phyloP scores from a whole-genome alignment of 2,113 vertebrate genomes.

The Ceratotherium simum region DNA sequence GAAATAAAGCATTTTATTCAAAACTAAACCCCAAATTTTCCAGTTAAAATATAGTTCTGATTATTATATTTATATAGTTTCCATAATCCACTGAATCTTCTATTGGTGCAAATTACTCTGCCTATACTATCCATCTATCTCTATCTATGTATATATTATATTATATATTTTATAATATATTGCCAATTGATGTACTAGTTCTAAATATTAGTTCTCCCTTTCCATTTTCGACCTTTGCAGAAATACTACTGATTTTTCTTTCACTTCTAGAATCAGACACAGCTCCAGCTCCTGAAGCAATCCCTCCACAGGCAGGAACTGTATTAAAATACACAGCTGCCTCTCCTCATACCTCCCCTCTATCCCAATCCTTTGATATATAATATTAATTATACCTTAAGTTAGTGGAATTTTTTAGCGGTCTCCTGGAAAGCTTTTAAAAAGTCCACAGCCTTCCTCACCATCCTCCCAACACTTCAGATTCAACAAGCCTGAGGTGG shows the following conservation, averaged over 20 bases:
- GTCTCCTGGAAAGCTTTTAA: background rate
- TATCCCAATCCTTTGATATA: background rate
- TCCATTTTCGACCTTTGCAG: background rate
- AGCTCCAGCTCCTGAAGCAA: background rate
- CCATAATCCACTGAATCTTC: background rate
- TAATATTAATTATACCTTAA: background rate
- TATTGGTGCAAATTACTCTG: background rate
- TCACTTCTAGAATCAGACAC: background rate
- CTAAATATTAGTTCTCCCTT: background rate
- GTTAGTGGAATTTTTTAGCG: background rate
- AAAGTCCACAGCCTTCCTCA: background rate
- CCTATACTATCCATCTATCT: background rate
- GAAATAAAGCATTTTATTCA: background rate
- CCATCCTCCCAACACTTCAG: background rate
- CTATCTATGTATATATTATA: background rate
- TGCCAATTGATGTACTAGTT: background rate
- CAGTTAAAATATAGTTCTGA: background rate
- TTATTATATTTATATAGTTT: background rate
- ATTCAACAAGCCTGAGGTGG: background rate
- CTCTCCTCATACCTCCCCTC: background rate
- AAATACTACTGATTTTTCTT: background rate
- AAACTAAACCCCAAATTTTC: background rate
- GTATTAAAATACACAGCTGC: background rate
- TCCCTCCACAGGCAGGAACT: background rate
- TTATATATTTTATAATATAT: background rate